phyloP scores from a whole-genome alignment of 2,888 invertebrate species.

The Leptogaster cylindrica region DNA sequence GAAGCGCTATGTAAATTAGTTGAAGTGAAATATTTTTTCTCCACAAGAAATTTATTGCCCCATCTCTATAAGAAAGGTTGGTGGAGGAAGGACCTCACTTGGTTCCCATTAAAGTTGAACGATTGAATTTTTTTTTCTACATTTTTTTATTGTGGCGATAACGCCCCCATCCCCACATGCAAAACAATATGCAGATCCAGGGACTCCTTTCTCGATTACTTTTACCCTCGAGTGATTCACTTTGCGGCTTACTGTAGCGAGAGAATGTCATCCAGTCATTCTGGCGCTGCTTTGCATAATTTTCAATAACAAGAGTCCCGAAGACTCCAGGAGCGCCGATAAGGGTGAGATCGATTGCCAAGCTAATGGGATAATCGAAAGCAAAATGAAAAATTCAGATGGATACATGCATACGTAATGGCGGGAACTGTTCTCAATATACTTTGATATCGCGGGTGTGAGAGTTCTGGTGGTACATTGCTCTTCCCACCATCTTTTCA shows the following conservation, averaged over 20 bases:
- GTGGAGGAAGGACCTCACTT: conserved; percentile 7
- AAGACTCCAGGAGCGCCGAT: conserved; percentile 19
- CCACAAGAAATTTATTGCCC: too few species aligned
- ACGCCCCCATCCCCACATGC: conserved; percentile 39
- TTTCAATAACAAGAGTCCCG: conserved; percentile 44
- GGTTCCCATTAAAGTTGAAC: conserved; percentile 15
- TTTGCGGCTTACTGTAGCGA: conserved; percentile 33
- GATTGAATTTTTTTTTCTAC: conserved; percentile 30
- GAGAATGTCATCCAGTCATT: conserved; percentile 35
- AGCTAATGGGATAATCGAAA: conserved; percentile 46
- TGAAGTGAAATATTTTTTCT: too few species aligned
- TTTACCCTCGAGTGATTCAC: conserved; percentile 41
- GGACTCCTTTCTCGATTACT: conserved; percentile 27
- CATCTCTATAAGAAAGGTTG: too few species aligned
- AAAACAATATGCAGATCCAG: conserved; percentile 31
- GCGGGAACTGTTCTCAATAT: neutral
- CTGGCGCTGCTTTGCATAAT: conserved; percentile 44
- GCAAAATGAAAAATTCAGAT: conserved; percentile 44
- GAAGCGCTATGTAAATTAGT: too few species aligned
- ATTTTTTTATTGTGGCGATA: conserved; percentile 15
- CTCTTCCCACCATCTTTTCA: neutral
- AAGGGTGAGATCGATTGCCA: conserved; percentile 44
- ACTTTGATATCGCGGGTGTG: neutral
- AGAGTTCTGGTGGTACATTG: too few species aligned
- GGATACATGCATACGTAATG: conserved; percentile 33